Conservation (phyloP, 2,888 invertebrate species). For the Petrophora chlorosata region DNA sequence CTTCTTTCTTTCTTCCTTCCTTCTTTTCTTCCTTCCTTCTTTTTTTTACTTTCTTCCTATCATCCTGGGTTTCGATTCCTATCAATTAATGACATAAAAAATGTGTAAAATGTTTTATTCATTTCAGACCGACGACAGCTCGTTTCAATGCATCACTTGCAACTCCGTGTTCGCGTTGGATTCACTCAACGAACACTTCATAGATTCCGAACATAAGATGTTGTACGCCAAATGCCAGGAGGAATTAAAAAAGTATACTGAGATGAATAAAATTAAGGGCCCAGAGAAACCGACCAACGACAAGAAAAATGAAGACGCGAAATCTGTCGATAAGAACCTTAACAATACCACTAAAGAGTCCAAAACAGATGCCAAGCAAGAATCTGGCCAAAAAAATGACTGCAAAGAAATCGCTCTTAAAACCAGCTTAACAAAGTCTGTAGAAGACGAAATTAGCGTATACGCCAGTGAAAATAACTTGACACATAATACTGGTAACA, state of each 20-base stretch:
- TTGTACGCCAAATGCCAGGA: slow-evolving; percentile 29
- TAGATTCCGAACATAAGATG: slow-evolving; percentile 41
- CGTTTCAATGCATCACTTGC: slow-evolving; percentile 56
- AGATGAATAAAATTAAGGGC: slow-evolving; percentile 1
- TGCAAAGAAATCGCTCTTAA: neutral
- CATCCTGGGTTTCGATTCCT: too few species aligned
- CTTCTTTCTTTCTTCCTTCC: too few species aligned
- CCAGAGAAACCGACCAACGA: neutral
- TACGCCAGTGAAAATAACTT: slow-evolving; percentile 43
- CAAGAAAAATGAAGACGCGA: neutral
- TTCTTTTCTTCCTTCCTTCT: too few species aligned
- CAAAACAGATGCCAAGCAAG: neutral
- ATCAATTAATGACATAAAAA: too few species aligned
- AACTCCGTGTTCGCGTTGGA: slow-evolving; percentile 41
- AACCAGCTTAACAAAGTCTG: neutral
- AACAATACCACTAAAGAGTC: neutral
- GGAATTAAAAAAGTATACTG: slow-evolving; percentile 18
- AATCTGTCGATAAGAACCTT: slow-evolving; percentile 1
- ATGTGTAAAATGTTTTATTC: neutral
- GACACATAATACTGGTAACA: slow-evolving; percentile 36
- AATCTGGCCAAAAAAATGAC: neutral
- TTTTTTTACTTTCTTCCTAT: too few species aligned
- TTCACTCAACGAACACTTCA: slow-evolving; percentile 41
- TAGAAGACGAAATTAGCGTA: slow-evolving; percentile 9
- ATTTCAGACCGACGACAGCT: slow-evolving; percentile 48